Evolutionary conservation across 2,113 vertebrate species (phyloP).

Genomic region (Halcyon senegalensis): DNA sequence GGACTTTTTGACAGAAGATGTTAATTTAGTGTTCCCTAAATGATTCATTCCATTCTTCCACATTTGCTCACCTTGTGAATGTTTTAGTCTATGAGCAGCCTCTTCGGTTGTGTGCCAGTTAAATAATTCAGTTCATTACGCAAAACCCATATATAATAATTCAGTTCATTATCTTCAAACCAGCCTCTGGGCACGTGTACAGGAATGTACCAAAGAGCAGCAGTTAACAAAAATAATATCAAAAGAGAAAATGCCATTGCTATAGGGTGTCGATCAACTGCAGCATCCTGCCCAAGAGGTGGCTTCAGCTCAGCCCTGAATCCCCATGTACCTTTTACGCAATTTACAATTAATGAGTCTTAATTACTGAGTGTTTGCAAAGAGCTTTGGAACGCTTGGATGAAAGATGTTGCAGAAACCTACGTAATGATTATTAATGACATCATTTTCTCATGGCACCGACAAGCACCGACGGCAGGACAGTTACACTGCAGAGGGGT

Average conservation of each 20-base stretch:
- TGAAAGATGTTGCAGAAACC: neutral
- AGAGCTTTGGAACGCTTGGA: neutral
- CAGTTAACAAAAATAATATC: conserved; percentile 11
- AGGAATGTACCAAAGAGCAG: neutral
- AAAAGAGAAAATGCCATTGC: neutral
- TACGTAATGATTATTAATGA: neutral
- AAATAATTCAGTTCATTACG: conserved; percentile 22
- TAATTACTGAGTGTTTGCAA: conserved; percentile 2
- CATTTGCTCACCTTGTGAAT: neutral
- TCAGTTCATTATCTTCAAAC: neutral
- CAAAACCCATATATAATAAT: neutral
- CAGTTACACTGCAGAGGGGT: neutral
- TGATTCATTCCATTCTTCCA: neutral
- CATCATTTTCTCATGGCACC: neutral
- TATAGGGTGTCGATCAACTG: neutral
- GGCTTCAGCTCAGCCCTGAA: neutral
- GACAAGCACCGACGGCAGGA: neutral
- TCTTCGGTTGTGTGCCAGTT: neutral
- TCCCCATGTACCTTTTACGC: neutral
- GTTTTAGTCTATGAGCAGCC: neutral
- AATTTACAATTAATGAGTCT: neutral
- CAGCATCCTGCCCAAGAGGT: neutral
- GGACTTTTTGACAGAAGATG: neutral
- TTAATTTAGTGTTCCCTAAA: neutral
- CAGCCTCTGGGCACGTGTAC: neutral